A percentile compares a stretch with the other conserved stretches of the same genome.
Evolutionary conservation across 1,140 invertebrate species (phyloP).

Genomic region (Papilio glaucus): DNA sequence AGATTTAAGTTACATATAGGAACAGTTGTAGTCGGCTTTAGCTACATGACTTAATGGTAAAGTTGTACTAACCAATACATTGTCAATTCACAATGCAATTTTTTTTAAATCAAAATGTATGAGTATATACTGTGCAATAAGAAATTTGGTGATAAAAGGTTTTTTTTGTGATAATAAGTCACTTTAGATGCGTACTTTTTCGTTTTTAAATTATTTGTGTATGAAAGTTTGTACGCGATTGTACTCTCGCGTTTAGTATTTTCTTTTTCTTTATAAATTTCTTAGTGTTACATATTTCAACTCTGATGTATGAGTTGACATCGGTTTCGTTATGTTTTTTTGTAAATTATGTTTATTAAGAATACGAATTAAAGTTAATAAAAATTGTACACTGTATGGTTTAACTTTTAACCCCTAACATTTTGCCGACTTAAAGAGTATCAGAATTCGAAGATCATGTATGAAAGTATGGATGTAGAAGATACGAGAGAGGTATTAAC

Average conservation of each 20-base stretch:
- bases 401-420: conserved; percentile 34
- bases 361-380: conserved; percentile 77
- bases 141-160: neutral
- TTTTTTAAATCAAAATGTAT: no score
- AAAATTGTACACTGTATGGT: conserved; percentile 58
- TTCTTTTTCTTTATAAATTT: conserved; percentile 32
- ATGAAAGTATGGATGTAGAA: no score
- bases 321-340: conserved; percentile 76
- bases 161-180: neutral
- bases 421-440: no score
- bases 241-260: neutral
- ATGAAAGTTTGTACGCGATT: neutral
- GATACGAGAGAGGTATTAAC: no score
- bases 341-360: conserved; percentile 77
- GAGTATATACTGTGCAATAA: conserved; percentile 31
- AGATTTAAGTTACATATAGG: neutral
- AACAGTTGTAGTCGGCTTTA: neutral
- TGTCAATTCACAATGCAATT: conserved; percentile 14
- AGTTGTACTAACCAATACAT: conserved; percentile 11
- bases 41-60: neutral
- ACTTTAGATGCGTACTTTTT: conserved; percentile 21
- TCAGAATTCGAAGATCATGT: no score
- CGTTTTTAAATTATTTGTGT: neutral
- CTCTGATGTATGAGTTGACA: conserved; percentile 54
- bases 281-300: conserved; percentile 40